Evolutionary conservation across 2,797 vertebrate species (phyloP).

Genomic region (Amphiprion clarkii): DNA sequence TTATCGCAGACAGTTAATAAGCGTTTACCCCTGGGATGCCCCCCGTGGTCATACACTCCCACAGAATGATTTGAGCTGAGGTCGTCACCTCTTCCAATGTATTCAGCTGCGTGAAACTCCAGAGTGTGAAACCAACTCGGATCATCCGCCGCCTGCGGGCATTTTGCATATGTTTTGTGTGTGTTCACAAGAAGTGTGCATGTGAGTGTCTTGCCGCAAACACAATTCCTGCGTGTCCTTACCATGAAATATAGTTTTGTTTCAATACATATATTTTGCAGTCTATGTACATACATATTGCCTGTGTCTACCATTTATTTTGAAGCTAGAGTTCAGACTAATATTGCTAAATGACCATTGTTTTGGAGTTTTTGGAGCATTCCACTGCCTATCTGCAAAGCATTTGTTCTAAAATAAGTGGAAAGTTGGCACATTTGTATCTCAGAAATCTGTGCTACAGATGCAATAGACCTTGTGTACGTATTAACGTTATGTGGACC

Average conservation of each 20-base stretch:
- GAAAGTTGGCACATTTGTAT: background rate
- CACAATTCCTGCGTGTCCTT: slow-evolving; percentile 8
- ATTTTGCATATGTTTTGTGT: slow-evolving; percentile 16
- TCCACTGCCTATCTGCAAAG: background rate
- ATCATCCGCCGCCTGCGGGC: slow-evolving; percentile 47
- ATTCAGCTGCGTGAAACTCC: slow-evolving; percentile 17
- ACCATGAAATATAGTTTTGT: slow-evolving; percentile 2
- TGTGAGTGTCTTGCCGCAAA: background rate
- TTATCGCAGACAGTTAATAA: slow-evolving; percentile 22
- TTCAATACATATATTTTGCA: background rate
- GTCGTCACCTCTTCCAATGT: slow-evolving; percentile 29
- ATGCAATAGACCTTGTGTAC: background rate
- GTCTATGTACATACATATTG: background rate
- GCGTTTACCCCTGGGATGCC: slow-evolving; percentile 21
- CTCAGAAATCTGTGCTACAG: background rate
- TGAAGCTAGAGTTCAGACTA: no score
- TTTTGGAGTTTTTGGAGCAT: no score
- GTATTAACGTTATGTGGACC: slow-evolving; percentile 15
- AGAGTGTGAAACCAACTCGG: slow-evolving; percentile 45
- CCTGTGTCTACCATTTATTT: background rate
- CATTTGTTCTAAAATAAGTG: background rate
- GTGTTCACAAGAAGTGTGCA: slow-evolving; percentile 6
- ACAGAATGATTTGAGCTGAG: slow-evolving; percentile 37
- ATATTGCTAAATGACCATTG: no score
- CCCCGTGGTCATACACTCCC: slow-evolving; percentile 16